Base-by-base conservation (phyloP, 2,888 invertebrate species). In the Tenthredo distinguenda region DNA sequence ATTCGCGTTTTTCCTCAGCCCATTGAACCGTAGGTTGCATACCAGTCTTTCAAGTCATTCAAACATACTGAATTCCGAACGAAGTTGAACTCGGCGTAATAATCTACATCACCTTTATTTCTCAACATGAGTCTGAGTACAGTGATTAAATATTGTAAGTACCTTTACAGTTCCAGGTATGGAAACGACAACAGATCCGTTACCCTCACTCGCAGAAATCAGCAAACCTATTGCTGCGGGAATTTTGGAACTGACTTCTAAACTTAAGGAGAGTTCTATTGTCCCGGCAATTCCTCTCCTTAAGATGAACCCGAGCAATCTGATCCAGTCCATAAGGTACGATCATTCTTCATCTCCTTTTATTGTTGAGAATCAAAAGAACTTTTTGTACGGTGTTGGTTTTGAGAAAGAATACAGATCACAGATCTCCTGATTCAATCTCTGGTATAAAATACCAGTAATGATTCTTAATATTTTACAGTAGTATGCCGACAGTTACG, bases 171-270 rank as follows among this genome's bases (percentile, higher is more conserved):
- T 83, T 83, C 83, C 84, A 85, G 88, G 87, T 71, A 86, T 88
- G 81, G 89, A 74, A 91, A 87, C 65, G 50, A 72, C 37, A 10
- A 72, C 87, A n/a, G 87, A 88, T 43, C 87, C 91, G 21, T 85
- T 90, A 26, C 88, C 88, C 43, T 90, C 92, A 10, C 88, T 92
- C 58, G 90, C 90, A 50, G 92, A 92, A 89, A 91, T 91, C 47
- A 91, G 92, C 88, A 92, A 91, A 87, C 91, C 92, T 50, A 90
- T 93, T n/a, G 90, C 91, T 15, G 89, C 89, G 18, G 91, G 93
- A 62, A 90, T 94, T 86, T 79, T 92, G 79, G 93, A 93, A 85
- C 87, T 94, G 62, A 93, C 93, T n/a, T 91, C 92, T 2, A 94
- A 92, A 87, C 86, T 94, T 7, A 93, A 93, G 87, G 93, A 93